A percentile compares a stretch with the other conserved stretches of the same genome.
phyloP scores from a whole-genome alignment of 2,797 vertebrate genomes.

The Chrosomus eos region DNA sequence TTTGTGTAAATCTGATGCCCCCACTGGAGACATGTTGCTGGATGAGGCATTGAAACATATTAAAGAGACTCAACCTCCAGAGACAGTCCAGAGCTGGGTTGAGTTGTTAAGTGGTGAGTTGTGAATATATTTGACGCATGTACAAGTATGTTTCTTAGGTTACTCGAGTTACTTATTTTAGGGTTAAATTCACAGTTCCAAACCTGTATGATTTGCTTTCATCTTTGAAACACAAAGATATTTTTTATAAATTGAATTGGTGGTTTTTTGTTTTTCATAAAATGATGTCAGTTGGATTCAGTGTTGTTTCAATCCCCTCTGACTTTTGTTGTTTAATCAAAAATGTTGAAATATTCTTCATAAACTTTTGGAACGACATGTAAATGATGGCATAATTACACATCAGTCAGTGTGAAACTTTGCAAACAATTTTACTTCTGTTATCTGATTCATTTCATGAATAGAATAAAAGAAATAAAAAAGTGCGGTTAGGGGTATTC shows the following conservation, averaged over 20 bases:
- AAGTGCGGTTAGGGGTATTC: background rate
- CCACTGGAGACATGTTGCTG: conserved; percentile 93
- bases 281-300: background rate
- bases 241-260: too few relatives aligned
- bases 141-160: background rate
- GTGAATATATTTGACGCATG: background rate
- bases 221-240: background rate
- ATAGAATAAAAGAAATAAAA: background rate
- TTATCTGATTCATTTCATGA: background rate
- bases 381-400: background rate
- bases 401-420: background rate
- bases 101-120: conserved; percentile 94
- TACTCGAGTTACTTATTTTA: background rate
- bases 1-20: conserved; percentile 93
- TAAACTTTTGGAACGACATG: background rate
- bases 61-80: conserved; percentile 93
- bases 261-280: background rate
- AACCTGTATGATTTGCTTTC: background rate
- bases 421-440: background rate
- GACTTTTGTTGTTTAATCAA: background rate
- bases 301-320: background rate
- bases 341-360: background rate
- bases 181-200: background rate
- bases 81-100: conserved; percentile 97
- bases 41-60: conserved; percentile 96